Percentiles rank a stretch among this genome's conserved stretches.
Evolutionary conservation across 2,113 vertebrate genomes (phyloP).

Genomic region (Macrotis lagotis): DNA sequence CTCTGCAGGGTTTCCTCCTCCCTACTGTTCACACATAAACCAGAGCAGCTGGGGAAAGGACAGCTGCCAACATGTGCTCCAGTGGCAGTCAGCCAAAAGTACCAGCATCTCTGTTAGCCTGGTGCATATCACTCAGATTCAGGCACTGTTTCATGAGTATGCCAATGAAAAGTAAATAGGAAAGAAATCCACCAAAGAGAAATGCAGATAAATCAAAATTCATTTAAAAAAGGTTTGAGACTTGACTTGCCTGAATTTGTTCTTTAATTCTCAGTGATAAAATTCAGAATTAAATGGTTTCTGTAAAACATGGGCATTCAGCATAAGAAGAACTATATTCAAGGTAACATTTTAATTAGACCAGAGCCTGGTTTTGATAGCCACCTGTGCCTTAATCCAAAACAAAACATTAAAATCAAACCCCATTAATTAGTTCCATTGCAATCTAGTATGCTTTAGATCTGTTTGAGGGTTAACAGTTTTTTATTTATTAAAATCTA

Average conservation of each 20-base stretch:
- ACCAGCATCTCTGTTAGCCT: background rate
- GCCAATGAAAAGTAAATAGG: background rate
- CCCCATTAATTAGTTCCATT: background rate
- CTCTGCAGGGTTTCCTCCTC: background rate
- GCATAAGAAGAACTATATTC: background rate
- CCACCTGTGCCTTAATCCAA: background rate
- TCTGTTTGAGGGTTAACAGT: background rate
- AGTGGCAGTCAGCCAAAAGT: background rate
- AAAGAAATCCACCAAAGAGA: background rate
- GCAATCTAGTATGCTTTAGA: background rate
- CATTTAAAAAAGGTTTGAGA: background rate
- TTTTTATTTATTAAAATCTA: conserved; percentile 39
- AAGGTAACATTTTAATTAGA: background rate
- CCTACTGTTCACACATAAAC: background rate
- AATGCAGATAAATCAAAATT: background rate
- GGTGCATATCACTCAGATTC: background rate
- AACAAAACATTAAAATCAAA: background rate
- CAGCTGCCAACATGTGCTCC: background rate
- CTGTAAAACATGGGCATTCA: background rate
- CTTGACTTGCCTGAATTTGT: background rate
- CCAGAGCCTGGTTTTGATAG: background rate
- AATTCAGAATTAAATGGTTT: background rate
- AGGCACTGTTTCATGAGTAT: background rate
- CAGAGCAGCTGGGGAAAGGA: conserved; percentile 15
- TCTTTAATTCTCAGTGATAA: background rate